Base-by-base conservation (phyloP, 2,888 invertebrate species). In the Muschampia plurimacula region DNA sequence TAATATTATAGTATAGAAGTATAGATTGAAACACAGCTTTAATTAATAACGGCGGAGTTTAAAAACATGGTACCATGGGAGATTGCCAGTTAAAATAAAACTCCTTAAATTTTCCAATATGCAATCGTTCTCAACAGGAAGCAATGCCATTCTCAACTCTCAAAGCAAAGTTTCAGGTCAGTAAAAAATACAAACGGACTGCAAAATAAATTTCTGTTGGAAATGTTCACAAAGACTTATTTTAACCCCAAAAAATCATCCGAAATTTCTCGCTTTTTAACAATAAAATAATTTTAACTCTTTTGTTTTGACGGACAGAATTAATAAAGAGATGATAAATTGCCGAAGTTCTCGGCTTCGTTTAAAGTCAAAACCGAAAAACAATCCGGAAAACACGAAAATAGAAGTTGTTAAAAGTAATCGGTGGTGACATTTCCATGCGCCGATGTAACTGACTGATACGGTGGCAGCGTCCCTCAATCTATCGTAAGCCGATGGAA, bases 401-500 rank as follows among this genome's bases (percentile, higher is more conserved):
- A 66, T 62, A 15, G 67, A 72, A 72, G 67, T 72, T 67, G 66
- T 67, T 62, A 66, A 71, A 72, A 62, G 67, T 67, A 67, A 67
- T 67, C 67, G 55, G 46, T 67, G 44, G 57, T 63, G 62, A 67
- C 67, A 72, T 72, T 67, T 67, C 44, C 62, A 67, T 67, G 67
- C 63, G 41, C 59, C 52, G 72, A 72, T 72, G 62, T 67, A 63
- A 63, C 63, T 67, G 63, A 72, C 63, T 72, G 72, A 72, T 72
- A 67, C 67, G 62, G 67, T 36, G 63, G 36, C 64, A 52, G 67
- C 55, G 67, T 55, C 67, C 72, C 72, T 75, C 74, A 70, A 75
- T 74, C 74, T 70, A 65, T 66, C 72, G 74, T 77, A 74, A 76
- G 75, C 74, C 59, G 77, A 78, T 81, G 81, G 72, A 59, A 62